Evolutionary conservation across 1,140 invertebrate genomes (phyloP), one percentile per base, ranked within the genome.

Genomic region (Periplaneta americana): DNA sequence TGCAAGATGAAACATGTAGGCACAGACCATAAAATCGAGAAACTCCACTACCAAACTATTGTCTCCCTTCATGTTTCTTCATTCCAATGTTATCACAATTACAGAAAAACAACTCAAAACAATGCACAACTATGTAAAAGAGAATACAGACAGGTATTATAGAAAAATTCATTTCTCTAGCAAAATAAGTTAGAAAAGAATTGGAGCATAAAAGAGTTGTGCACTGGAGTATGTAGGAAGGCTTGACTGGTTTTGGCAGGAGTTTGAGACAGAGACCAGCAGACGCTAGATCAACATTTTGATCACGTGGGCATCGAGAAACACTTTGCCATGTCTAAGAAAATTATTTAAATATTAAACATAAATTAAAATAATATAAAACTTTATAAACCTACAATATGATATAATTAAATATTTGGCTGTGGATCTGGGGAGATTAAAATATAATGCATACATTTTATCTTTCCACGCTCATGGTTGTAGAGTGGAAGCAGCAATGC

Each of bases 241-340:
- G 79, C 79, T 80, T 31, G 10, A 80, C 18, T 80, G 79, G 79
- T 74, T 80, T 80, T 80, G 79, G 79, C 79, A 80, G 79, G 79
- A 80, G 35, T 80, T 80, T n/a, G 31, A 32, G 48, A 74, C 13
- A 66, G n/a, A 66, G 48, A 22, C 22, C n/a, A 8, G 48, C 13
- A 66, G 4, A n/a, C 4, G 28, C 39, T 28, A 28, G n/a, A 66
- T 5, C 22, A 66, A 28, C 48, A 66, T 8, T 9, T 28, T 66
- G 39, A 18, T 15, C 13, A 15, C 22, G 39, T 48, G 39, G 39
- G 39, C 39, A 48, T 48, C 2, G 22, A 48, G 39, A 48, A 48
- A 48, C 15, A 18, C 15, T 22, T 48, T 6, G 39, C 5, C 13
- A 48, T 6, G n/a, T n/a, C n/a, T n/a, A n/a, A n/a, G n/a, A n/a